These are phyloP conservation scores for Sympetrum striolatum DNA, from an alignment of 2,888 invertebrate species.

Conservation along the genomic window DNA sequence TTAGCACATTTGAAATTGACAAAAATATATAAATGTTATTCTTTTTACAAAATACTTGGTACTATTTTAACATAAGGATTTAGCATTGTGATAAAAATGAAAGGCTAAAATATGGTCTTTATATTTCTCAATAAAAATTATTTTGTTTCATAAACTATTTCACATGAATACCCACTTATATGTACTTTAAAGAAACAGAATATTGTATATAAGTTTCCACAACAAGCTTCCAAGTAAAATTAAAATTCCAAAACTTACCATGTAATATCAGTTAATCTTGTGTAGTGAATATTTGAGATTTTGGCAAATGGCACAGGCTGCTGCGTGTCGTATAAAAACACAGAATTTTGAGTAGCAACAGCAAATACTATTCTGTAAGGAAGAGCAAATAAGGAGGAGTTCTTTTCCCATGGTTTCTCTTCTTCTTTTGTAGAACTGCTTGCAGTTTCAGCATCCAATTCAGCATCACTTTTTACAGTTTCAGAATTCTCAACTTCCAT, in stretches of 20 bases:
- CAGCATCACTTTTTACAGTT: neutral
- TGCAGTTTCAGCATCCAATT: neutral
- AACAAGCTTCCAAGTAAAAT: neutral
- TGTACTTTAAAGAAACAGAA: too few species aligned
- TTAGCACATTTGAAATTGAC: too few species aligned
- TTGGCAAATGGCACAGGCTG: constrained; percentile 79
- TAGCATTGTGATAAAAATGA: too few species aligned
- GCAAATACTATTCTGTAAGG: constrained; percentile 89
- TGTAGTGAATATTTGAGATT: constrained; percentile 86
- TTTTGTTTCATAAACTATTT: too few species aligned
- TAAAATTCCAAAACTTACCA: constrained; percentile 65
- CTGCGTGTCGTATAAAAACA: constrained; percentile 89
- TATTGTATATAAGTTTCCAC: too few species aligned
- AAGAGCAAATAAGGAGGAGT: constrained; percentile 64
- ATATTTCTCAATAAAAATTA: too few species aligned
- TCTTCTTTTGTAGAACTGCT: constrained; percentile 1
- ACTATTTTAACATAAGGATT: too few species aligned
- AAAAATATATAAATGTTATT: too few species aligned
- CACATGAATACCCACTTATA: too few species aligned
- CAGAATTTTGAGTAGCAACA: constrained; percentile 85
- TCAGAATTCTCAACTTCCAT: neutral
- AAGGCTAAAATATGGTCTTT: too few species aligned
- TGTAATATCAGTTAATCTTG: constrained; percentile 84
- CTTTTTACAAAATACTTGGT: too few species aligned
- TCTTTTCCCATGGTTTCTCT: constrained; percentile 44